These are phyloP conservation scores for Diogma glabrata DNA, from an alignment of 2,888 invertebrate genomes.

Conservation along the genomic window DNA sequence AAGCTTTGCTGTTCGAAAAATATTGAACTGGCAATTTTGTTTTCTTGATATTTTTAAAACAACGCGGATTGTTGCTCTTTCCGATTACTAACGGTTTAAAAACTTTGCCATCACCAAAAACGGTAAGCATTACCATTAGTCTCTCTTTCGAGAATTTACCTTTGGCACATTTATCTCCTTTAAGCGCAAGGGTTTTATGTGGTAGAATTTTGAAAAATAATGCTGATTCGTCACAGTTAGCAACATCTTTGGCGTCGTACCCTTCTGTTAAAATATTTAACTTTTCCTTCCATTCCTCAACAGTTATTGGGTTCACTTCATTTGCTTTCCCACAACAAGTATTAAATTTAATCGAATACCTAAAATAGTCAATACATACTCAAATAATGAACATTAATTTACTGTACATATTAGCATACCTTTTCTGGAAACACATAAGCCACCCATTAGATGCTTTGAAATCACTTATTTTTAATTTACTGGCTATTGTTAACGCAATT, in stretches of 20 bases:
- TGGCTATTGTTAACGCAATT: not conserved
- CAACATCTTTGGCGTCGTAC: not conserved
- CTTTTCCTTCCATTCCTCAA: not conserved
- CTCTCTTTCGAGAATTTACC: conserved; percentile 6
- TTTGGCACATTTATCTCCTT: not conserved
- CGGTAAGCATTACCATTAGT: not conserved
- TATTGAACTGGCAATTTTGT: not conserved
- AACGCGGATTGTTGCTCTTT: not conserved
- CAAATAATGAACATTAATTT: no score
- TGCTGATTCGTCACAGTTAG: conserved; percentile 7
- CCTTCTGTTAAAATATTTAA: not conserved
- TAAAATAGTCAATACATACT: not conserved
- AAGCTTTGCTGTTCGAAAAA: not conserved
- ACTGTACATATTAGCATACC: no score
- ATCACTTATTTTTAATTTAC: not conserved
- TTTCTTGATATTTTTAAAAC: not conserved
- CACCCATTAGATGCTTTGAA: not conserved
- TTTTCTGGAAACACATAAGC: not conserved
- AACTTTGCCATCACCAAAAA: not conserved
- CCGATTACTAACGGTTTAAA: not conserved
- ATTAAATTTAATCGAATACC: not conserved
- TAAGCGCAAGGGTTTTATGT: not conserved
- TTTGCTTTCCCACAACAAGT: not conserved
- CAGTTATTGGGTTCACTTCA: not conserved
- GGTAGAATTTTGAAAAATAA: conserved; percentile 1